Conservation (phyloP, 2,797 vertebrate species). For the Sebastes reedi region DNA sequence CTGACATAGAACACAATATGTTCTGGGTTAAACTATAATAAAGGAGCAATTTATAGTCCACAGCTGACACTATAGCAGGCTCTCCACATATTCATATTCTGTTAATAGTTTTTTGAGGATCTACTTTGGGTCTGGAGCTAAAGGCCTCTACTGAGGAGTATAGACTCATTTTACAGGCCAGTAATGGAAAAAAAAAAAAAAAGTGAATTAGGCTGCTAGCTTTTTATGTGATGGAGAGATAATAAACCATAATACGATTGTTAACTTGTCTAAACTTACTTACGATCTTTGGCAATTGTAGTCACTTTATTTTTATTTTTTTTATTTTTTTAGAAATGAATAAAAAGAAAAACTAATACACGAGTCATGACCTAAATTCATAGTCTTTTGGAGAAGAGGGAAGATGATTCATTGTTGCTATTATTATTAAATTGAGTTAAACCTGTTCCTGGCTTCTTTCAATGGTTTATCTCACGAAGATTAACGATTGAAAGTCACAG, state of each 20-base stretch:
- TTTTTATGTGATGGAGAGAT: too few species aligned
- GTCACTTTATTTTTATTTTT: neutral
- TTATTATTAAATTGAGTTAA: neutral
- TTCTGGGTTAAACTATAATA: neutral
- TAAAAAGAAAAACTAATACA: neutral
- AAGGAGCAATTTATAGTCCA: neutral
- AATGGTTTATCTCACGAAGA: conserved; percentile 3
- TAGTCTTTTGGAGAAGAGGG: neutral
- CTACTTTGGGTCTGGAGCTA: neutral
- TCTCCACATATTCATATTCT: neutral
- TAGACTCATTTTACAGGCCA: neutral
- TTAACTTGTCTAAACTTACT: neutral
- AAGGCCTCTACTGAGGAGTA: neutral
- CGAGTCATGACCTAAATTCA: neutral
- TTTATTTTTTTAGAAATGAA: neutral
- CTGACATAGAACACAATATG: too few species aligned
- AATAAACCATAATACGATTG: too few species aligned
- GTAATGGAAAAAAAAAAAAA: neutral
- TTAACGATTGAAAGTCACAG: neutral
- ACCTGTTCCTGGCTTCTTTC: neutral
- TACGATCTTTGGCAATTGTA: neutral
- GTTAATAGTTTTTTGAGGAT: neutral
- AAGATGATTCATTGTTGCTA: neutral
- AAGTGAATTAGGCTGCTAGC: too few species aligned
- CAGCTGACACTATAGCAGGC: neutral